phyloP scores from a whole-genome alignment of 2,888 invertebrate genomes.

The Macaria liturata region DNA sequence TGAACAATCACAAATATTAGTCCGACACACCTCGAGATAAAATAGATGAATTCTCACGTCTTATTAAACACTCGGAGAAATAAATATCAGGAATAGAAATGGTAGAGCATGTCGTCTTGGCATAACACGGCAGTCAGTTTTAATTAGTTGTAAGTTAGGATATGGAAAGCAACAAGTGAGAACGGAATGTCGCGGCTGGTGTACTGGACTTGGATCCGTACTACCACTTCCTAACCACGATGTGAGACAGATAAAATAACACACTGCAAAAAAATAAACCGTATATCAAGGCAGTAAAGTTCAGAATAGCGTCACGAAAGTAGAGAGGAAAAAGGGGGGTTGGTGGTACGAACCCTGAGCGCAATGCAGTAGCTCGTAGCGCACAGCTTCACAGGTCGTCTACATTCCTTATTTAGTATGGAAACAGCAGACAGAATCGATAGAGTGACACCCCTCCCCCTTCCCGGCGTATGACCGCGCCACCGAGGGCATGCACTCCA shows the following conservation, averaged over 20 bases:
- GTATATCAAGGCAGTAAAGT: too few species aligned
- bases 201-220: slow-evolving; percentile 40
- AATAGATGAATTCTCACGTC: slow-evolving; percentile 5
- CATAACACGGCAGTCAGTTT: slow-evolving; percentile 20
- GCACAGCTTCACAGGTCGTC: slow-evolving; percentile 47
- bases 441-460: slow-evolving; percentile 49
- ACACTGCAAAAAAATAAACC: too few species aligned
- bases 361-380: slow-evolving; percentile 48
- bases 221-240: too few species aligned
- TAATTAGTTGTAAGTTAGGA: slow-evolving; percentile 11
- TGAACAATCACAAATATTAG: slow-evolving; percentile 9
- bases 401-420: slow-evolving; percentile 65
- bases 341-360: slow-evolving; percentile 37
- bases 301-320: too few species aligned
- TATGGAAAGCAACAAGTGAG: slow-evolving; percentile 59
- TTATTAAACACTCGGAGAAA: slow-evolving; percentile 3
- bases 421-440: slow-evolving; percentile 75
- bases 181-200: slow-evolving; percentile 60
- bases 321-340: too few species aligned
- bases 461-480: slow-evolving; percentile 52
- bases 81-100: slow-evolving; percentile 15
- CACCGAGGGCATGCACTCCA: slow-evolving; percentile 53
- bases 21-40: slow-evolving; percentile 2
- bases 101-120: not conserved
- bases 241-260: too few species aligned